Base-by-base conservation (phyloP, 2,797 vertebrate genomes). In the Sebastes alutus region DNA sequence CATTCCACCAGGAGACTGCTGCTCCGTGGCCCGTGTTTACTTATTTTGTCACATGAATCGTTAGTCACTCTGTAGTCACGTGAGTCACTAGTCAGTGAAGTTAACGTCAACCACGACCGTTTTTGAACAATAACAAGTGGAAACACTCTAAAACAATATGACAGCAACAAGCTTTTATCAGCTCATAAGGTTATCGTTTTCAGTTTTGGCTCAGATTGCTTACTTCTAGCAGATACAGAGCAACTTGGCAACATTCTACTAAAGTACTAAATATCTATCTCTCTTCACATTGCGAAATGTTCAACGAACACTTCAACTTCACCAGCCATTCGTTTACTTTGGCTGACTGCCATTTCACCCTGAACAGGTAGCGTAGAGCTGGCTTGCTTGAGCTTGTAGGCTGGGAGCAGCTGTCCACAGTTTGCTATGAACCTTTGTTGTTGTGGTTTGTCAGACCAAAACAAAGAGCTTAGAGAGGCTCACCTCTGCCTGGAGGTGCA, bases 291-390 rank as follows among this genome's bases (percentile, higher is more conserved):
- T 59, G 65, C 46, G 72, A 79, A 81, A 77, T 38, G 69, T 84
- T 81, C 77, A 56, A 78, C 74, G 38, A 84, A 84, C 78, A 76
- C 74, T 69, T 86, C 78, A 78, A 60, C 76, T 80, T 87, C 86
- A 72, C 22, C 83, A 78, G 73, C 14, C 58, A 25, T 29, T 78
- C 12, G 75, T 88, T 90, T 87, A 59, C 80, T 70, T 87, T 90
- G 88, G 92, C 87, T 20, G 71, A 4, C 72, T 71, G 90, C 90
- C 90, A 87, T 55, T 62, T 49, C 33, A 64, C 81, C 80, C 75
- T 56, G 72, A 72, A 82, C 89, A 84, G 80, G 85, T 87, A 84
- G 80, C 4, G 38, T 35, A 54, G 52, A 49, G 6, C 29, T 20
- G 61, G 30, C 87, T 66, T 87, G 85, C 78, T 62, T 8, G 49